A percentile compares a stretch with the other conserved stretches of the same genome.
phyloP scores from a whole-genome alignment of 2,797 vertebrate species.

The Sebastes itinus region DNA sequence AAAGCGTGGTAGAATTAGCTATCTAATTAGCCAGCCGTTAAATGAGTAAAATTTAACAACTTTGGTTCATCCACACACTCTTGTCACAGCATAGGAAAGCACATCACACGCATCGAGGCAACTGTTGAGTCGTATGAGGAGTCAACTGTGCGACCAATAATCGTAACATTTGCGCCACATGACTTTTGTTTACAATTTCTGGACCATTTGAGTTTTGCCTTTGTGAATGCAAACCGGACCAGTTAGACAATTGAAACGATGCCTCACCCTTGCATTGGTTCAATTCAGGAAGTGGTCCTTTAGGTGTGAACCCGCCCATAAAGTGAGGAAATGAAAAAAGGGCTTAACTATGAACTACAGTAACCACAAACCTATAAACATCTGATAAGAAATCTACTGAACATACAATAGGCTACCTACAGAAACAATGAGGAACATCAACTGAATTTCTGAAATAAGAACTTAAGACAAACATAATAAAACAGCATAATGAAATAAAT shows the following conservation, averaged over 20 bases:
- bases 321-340: neutral
- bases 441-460: neutral
- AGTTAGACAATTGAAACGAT: too few relatives aligned
- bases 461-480: neutral
- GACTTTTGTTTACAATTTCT: too few relatives aligned
- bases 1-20: too few relatives aligned
- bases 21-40: too few relatives aligned
- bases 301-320: neutral
- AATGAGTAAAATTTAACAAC: too few relatives aligned
- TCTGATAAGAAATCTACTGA: neutral
- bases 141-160: too few relatives aligned
- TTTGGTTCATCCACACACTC: too few relatives aligned
- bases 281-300: neutral
- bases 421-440: neutral
- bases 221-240: too few relatives aligned
- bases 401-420: neutral
- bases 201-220: too few relatives aligned
- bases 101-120: too few relatives aligned
- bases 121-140: neutral
- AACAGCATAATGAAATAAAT: neutral
- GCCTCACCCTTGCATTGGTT: neutral
- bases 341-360: neutral
- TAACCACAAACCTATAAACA: neutral
- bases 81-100: too few relatives aligned
- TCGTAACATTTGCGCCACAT: too few relatives aligned